Evolutionary conservation across 2,797 vertebrate species (phyloP), one percentile per base, ranked within the genome.

Genomic region (Silurus lanzhouensis): DNA sequence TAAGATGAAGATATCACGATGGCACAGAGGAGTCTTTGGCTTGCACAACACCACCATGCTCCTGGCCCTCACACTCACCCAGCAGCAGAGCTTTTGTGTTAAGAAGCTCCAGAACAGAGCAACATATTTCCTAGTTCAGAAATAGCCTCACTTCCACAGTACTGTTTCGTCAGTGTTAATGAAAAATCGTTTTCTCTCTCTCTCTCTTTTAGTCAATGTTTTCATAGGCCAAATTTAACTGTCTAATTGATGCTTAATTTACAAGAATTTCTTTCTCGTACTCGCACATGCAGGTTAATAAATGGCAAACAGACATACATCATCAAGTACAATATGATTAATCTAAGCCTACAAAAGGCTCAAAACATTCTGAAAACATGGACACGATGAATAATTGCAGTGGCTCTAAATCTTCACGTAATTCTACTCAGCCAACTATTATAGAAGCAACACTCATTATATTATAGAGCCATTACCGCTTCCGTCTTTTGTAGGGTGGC

Each of bases 1-100:
- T 83, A 19, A 63, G 86, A 89, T 83, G 88, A 87, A 87, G 88
- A 89, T 85, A 81, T 82, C 74, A 71, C 85, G 75, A 86, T 84
- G 83, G 81, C 79, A 81, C n/a, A 80, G 82, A 67, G 74, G 38
- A 77, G 83, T 61, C 20, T 78, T 83, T 58, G 89, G 85, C 85
- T 85, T 48, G 61, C 79, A 81, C 46, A 57, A 44, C n/a, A 15
- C 12, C 66, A 7, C 38, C 31, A 58, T 60, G 31, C 6, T 48
- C 38, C 44, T 52, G 25, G 44, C 77, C 44, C 61, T 66, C 44
- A 80, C 25, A 6, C 55, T 38, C 75, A 20, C 77, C 5, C 6
- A 52, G 44, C 44, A 52, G 44, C 78, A 48, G 44, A 27, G 67
- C 52, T 38, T 76, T 72, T 48, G 55, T 61, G 64, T 77, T 72